These are phyloP conservation scores for Mesoclemmys tuberculata DNA, from an alignment of 2,113 vertebrate species.

Conservation along the genomic window DNA sequence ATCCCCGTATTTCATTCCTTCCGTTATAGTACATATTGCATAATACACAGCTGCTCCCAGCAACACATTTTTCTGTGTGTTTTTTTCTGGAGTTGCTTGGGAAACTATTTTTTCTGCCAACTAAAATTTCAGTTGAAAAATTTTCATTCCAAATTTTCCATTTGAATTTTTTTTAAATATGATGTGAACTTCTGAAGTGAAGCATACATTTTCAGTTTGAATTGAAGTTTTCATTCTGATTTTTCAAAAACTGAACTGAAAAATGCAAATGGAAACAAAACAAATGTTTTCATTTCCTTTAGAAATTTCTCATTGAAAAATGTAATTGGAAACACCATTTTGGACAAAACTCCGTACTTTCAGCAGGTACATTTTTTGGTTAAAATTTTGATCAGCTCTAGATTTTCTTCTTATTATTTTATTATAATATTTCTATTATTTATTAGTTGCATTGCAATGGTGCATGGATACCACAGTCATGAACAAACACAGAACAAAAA, in stretches of 20 bases:
- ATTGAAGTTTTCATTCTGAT: not conserved
- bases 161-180: not conserved
- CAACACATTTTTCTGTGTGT: not conserved
- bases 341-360: not conserved
- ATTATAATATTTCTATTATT: not conserved
- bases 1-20: not conserved
- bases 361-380: not conserved
- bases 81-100: not conserved
- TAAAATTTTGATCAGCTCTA: not conserved
- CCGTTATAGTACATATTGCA: rapidly evolving
- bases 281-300: not conserved
- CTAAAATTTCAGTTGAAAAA: rapidly evolving
- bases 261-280: not conserved
- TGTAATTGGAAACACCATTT: not conserved
- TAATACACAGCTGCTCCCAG: not conserved
- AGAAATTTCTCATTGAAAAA: not conserved
- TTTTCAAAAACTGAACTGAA: not conserved
- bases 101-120: not conserved
- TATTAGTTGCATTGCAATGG: not conserved
- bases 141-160: not conserved
- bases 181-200: not conserved
- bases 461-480: not conserved
- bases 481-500: not conserved
- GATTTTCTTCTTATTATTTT: not conserved
- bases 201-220: not conserved